Evolutionary conservation across 2,888 invertebrate species (phyloP), one percentile per base, ranked within the genome.

Genomic region (Ennomos fuscantarius): DNA sequence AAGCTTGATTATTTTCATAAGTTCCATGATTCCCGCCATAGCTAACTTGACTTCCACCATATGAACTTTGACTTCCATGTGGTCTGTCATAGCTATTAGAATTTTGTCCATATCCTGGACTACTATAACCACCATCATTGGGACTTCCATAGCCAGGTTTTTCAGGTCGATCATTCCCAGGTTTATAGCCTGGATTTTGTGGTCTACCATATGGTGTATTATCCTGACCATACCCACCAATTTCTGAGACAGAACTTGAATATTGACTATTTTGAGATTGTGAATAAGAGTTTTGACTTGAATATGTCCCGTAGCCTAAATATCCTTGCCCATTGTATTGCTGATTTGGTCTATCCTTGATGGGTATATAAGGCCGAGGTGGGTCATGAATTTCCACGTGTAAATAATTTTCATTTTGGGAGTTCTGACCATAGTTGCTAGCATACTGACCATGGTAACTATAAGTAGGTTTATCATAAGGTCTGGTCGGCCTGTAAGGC

Each of bases 341-440:
- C 13, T 62, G 50, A 1, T 51, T 49, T 15, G 68, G 68, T 36
- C 68, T 59, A 35, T 68, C 63, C 54, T 74, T 50, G 78, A 87
- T 60, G 31, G 83, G 83, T 32, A 72, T 76, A 35, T 84, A 86
- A 6, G 85, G 85, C 53, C 84, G 78, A 1, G 88, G 88, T 5
- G 90, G 91, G 54, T 91, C 91, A 39, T 79, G 68, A 15, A 91
- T 91, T 76, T 89, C 84, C 0, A 90, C 75, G 42, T 88, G 78
- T 36, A 90, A 79, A 0, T 84, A 81, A 65, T 90, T 86, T 43
- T 89, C 83, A 47, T 85, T 78, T 46, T 78, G 72, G 8, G 70
- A 59, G 46, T 72, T 79, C 52, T 78, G 79, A 1, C 84, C 86
- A 53, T 87, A 84, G 54, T 75, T 78, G 45, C 84, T 83, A 0